Conservation (phyloP, 1,140 invertebrate species). For the Drosophila repletoides region DNA sequence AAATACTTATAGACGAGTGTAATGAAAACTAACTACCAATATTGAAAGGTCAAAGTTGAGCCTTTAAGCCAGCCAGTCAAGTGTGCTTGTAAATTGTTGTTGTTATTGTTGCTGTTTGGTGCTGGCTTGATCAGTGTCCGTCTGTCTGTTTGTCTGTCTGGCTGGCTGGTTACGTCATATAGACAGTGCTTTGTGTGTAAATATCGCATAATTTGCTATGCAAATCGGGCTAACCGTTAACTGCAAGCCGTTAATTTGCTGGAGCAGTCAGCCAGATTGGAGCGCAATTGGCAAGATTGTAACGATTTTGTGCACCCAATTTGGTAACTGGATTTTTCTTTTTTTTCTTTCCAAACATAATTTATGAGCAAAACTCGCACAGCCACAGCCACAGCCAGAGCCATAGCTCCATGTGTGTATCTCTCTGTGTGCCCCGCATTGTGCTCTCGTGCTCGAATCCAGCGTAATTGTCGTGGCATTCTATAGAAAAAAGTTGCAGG, state of each 20-base stretch:
- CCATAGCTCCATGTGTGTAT: conserved; percentile 3
- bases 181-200: conserved; percentile 52
- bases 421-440: conserved; percentile 4
- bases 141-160: neutral
- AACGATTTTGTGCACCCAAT: conserved; percentile 74
- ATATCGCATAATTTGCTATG: conserved; percentile 81
- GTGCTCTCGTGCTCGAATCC: no score
- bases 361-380: conserved; percentile 47
- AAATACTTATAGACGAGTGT: neutral
- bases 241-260: conserved; percentile 71
- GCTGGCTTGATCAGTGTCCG: conserved; percentile 5
- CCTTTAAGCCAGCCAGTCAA: conserved; percentile 29
- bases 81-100: neutral
- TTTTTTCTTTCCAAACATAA: conserved; percentile 56
- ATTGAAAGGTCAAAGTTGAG: conserved; percentile 59
- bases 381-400: conserved; percentile 24
- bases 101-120: conserved; percentile 24
- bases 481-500: conserved; percentile 57
- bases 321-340: conserved; percentile 79
- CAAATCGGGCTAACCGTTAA: conserved; percentile 70
- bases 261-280: conserved; percentile 24
- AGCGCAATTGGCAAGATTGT: conserved; percentile 56
- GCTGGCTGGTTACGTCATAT: conserved; percentile 49
- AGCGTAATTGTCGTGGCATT: conserved; percentile 25
- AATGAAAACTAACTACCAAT: neutral